Percentiles rank a stretch among this genome's conserved stretches.
Evolutionary conservation across 2,888 invertebrate genomes (phyloP).

Genomic region (Strigamia maritima): DNA sequence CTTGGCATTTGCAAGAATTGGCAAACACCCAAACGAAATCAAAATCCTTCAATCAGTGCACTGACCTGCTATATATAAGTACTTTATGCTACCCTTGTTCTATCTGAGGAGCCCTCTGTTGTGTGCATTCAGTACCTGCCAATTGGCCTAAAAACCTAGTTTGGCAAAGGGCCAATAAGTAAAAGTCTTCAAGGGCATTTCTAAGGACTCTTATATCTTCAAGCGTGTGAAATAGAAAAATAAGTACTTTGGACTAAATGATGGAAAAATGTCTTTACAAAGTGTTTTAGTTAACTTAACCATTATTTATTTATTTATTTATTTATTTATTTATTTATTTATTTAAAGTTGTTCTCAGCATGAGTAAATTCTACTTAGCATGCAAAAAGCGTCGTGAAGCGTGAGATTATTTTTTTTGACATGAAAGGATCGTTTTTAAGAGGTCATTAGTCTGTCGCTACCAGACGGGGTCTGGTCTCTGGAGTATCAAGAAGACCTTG

Average conservation of each 20-base stretch:
- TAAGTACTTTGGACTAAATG: neutral
- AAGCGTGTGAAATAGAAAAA: neutral
- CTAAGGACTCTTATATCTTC: neutral
- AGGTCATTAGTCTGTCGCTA: slow-evolving; percentile 23
- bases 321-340: slow-evolving; percentile 7
- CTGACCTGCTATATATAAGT: slow-evolving; percentile 13
- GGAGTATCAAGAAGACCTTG: slow-evolving; percentile 15
- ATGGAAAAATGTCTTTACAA: neutral
- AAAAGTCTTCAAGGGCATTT: slow-evolving; percentile 26
- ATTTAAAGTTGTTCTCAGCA: neutral
- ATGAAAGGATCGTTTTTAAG: slow-evolving; percentile 21
- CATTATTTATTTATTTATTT: slow-evolving; percentile 7
- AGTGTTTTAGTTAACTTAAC: neutral
- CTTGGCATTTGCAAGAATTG: slow-evolving; percentile 32
- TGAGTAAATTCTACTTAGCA: neutral
- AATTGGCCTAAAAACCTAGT: slow-evolving; percentile 30
- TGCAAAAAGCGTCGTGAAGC: slow-evolving; percentile 25
- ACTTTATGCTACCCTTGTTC: slow-evolving; percentile 19
- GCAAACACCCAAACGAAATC: slow-evolving; percentile 29
- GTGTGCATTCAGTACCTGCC: slow-evolving; percentile 16
- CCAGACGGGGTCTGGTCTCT: slow-evolving; percentile 25
- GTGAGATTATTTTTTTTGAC: slow-evolving; percentile 6
- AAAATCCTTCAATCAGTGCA: slow-evolving; percentile 31
- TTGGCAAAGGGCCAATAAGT: slow-evolving; percentile 25
- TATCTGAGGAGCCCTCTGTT: neutral